phyloP scores from a whole-genome alignment of 2,113 vertebrate species.

The Epinephelus fuscoguttatus region DNA sequence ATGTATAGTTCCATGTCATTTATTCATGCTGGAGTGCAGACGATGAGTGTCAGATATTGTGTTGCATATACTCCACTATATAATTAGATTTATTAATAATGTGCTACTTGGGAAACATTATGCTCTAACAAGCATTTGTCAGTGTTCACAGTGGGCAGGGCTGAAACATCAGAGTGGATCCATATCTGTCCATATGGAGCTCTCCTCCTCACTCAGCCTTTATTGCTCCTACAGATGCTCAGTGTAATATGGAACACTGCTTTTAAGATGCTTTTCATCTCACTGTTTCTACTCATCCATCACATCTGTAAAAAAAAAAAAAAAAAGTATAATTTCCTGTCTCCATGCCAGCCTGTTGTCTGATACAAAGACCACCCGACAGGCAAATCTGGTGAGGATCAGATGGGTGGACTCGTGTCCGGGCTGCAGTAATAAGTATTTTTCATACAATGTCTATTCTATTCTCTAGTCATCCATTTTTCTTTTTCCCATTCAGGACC shows the following conservation, averaged over 20 bases:
- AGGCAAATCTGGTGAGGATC: conserved; percentile 16
- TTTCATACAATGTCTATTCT: conserved; percentile 15
- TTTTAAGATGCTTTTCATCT: conserved; percentile 38
- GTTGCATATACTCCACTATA: background rate
- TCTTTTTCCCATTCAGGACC: background rate
- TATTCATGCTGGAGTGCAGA: background rate
- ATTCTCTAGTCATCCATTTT: background rate
- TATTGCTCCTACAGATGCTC: conserved; percentile 17
- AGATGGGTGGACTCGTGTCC: background rate
- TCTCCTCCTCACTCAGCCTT: conserved; percentile 1
- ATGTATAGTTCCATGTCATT: background rate
- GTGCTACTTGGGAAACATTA: background rate
- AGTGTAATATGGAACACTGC: conserved; percentile 19
- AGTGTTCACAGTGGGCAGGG: background rate
- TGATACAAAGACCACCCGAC: conserved; percentile 28
- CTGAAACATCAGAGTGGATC: background rate
- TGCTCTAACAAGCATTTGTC: background rate
- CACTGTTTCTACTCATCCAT: conserved; percentile 30
- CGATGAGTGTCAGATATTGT: background rate
- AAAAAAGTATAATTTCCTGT: conserved; percentile 52
- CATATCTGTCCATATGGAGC: conserved; percentile 14
- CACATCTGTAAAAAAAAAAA: conserved; percentile 4
- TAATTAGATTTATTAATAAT: background rate
- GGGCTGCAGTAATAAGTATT: conserved; percentile 7
- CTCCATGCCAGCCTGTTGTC: conserved; percentile 10